Evolutionary conservation across 2,888 invertebrate species (phyloP), one percentile per base, ranked within the genome.

Genomic region (Theretra japonica): DNA sequence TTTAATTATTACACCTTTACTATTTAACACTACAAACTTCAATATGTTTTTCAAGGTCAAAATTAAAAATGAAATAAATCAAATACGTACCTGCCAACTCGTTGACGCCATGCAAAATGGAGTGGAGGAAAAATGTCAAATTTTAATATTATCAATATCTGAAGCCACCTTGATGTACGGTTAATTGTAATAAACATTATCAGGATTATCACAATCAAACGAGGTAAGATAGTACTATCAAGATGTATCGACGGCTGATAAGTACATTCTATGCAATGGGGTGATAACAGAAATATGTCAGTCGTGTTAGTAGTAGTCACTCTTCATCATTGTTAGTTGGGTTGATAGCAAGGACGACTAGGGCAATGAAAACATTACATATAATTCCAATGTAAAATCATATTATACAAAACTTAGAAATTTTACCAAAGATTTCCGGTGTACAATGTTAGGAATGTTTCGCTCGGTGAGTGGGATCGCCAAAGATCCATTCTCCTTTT

Each of bases 81-180:
- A 56, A 33, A 19, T 30, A 74, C 78, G 72, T 80, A 83, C 83
- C 83, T 80, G 72, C 50, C 59, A 19, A 69, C 62, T 59, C 70
- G 70, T 77, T 75, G 65, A 75, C 81, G 77, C 85, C 84, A 82
- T 79, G 75, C 76, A 69, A 82, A 85, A 79, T 82, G 77, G 79
- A 71, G 62, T 68, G 56, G 17, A 21, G 23, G 57, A 41, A 56
- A 60, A 21, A 30, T 41, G 19, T 33, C 41, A 71, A 62, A 71
- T 65, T 65, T 69, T 56, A 65, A 62, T 41, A 71, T 65, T 71
- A 71, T 65, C 70, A 62, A 25, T 23, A 25, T 23, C 19, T 68
- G 33, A n/a, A 50, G 28, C 30, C 33, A 70, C 62, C 62, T 23
- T 33, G 53, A 23, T 56, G 19, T 56, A 30, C 53, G 23, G 65